These are phyloP conservation scores for Empidonax traillii DNA, from an alignment of 2,113 vertebrate genomes.

Conservation along the genomic window DNA sequence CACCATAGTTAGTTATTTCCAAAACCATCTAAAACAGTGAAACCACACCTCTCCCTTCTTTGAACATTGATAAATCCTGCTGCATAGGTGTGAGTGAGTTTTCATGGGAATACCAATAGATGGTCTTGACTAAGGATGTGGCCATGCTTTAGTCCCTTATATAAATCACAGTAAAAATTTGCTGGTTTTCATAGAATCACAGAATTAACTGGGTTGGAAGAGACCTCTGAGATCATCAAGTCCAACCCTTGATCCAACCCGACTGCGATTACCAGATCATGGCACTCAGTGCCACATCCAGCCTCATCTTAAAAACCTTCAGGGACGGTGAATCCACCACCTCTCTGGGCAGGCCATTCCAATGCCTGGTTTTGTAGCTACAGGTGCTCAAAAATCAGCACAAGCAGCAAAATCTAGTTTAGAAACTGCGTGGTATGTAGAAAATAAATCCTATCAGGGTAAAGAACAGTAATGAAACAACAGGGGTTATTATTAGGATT, in stretches of 20 bases:
- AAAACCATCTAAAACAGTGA: not conserved
- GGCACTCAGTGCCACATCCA: no score
- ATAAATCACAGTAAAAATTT: not conserved
- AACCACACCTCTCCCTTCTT: not conserved
- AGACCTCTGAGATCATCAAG: no score
- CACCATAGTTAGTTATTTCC: not conserved
- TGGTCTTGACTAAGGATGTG: not conserved
- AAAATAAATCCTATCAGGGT: not conserved
- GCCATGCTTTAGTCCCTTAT: not conserved
- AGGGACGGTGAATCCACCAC: no score
- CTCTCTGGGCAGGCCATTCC: no score
- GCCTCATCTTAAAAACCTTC: no score
- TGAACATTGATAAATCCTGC: not conserved
- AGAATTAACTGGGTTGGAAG: no score
- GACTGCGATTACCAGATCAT: no score
- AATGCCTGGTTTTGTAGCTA: not conserved
- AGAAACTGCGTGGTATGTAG: not conserved
- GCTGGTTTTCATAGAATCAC: not conserved
- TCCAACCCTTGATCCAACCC: no score
- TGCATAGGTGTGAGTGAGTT: not conserved
- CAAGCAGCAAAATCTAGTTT: not conserved
- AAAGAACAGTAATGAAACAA: not conserved
- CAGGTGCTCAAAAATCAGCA: not conserved
- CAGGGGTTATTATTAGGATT: not conserved
- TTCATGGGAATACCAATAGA: not conserved